Base-by-base conservation (phyloP, 2,797 vertebrate species). In the Phrynocephalus forsythii region DNA sequence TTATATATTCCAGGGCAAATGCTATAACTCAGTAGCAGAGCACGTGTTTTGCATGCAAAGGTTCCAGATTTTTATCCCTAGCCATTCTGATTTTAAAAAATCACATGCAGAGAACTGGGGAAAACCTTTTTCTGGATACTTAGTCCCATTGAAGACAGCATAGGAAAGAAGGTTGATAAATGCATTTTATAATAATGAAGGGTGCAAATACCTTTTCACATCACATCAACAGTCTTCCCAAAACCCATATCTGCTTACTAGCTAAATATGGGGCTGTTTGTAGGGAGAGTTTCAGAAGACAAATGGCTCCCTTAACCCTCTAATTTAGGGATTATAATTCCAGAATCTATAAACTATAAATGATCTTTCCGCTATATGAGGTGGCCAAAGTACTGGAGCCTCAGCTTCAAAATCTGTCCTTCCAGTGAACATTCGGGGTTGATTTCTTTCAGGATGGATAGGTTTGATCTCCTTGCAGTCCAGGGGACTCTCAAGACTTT, bases 31-130 rank as follows among this genome's bases (percentile, higher is more conserved):
- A 73, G 50, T 56, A 26, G 66, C 20, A 22, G n/a, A 75, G 52
- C 33, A 75, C 24, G 13, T 75, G n/a, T 38, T 75, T 84, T 56
- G 52, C 71, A 84, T 60, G 22, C 50, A 38, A 28, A 75, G 26
- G 13, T 10, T 38, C 30, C 83, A 26, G 2, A 9, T 63, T 84
- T 44, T 33, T 84, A 60, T 63, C 71, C 33, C 71, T 75, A 75
- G 69, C 69, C n/a, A 52, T 84, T 38, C 22, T 52, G 68, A 63
- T 75, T 75, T 75, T 63, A 84, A 84, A 60, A 68, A 84, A 60
- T 38, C 22, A n/a, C 28, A 10, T 9, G 16, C 18, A 77, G 72
- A 75, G 15, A 75, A 22, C 33, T 63, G 60, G 60, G 60, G 60
- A 63, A 63, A 20, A 20, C 60, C 60, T 44, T 38, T 48, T 26